Percentiles rank a stretch among this genome's conserved stretches.
These are phyloP conservation scores for Bovichtus variegatus DNA, from an alignment of 2,797 vertebrate genomes.

Conservation along the genomic window DNA sequence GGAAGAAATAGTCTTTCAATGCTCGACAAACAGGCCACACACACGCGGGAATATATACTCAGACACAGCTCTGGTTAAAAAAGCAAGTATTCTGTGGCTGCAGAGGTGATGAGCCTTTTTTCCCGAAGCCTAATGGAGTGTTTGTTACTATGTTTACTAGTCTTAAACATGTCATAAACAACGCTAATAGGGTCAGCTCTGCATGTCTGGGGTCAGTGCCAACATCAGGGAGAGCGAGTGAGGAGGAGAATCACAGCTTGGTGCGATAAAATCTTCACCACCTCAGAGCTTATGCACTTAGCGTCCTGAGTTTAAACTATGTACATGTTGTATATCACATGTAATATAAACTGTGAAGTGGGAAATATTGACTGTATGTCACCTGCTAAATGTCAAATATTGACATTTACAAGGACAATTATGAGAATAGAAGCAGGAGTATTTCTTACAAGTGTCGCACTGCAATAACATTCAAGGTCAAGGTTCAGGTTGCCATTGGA, in stretches of 20 bases:
- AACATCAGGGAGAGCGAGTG: conserved; percentile 54
- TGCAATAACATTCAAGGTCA: conserved; percentile 64
- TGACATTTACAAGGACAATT: conserved; percentile 81
- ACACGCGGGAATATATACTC: conserved; percentile 8
- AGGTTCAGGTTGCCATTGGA: conserved; percentile 62
- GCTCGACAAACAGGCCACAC: conserved; percentile 24
- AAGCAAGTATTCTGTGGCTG: conserved; percentile 17
- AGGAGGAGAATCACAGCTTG: conserved; percentile 48
- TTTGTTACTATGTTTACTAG: conserved; percentile 79
- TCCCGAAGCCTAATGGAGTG: conserved; percentile 75
- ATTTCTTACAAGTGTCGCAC: conserved; percentile 58
- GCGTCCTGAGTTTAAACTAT: conserved; percentile 51
- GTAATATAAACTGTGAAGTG: conserved; percentile 60
- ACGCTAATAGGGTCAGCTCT: conserved; percentile 79
- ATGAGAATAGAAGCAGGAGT: conserved; percentile 61
- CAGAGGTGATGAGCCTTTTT: conserved; percentile 38
- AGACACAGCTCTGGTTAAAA: conserved; percentile 32
- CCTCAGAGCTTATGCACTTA: conserved; percentile 68
- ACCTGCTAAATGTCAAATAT: conserved; percentile 74
- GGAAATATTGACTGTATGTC: conserved; percentile 71
- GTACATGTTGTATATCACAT: conserved; percentile 68
- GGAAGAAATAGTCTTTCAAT: conserved; percentile 55
- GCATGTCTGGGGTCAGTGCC: conserved; percentile 78
- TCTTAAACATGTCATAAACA: conserved; percentile 83
- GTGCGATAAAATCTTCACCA: conserved; percentile 61